Evolutionary conservation across 2,113 vertebrate genomes (phyloP).

Genomic region (Pampusana beccarii): DNA sequence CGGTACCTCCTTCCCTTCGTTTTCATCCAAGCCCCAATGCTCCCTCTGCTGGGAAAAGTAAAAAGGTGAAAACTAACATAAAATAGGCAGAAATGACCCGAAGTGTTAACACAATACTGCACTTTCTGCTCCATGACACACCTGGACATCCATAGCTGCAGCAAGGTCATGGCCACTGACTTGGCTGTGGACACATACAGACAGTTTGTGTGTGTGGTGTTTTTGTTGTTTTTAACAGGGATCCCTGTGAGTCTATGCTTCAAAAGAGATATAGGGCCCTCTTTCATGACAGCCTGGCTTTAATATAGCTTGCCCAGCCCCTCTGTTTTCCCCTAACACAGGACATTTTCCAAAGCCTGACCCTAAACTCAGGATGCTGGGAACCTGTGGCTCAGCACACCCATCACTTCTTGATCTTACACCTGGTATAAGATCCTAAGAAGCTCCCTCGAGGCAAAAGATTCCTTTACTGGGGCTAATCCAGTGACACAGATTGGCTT

Average conservation of each 20-base stretch:
- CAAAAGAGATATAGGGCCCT: not conserved
- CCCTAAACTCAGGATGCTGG: not conserved
- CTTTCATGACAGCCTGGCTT: not conserved
- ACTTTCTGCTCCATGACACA: not conserved
- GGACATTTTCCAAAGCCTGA: not conserved
- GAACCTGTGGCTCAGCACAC: not conserved
- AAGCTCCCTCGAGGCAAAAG: not conserved
- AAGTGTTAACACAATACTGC: fast-evolving
- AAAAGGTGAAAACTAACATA: not conserved
- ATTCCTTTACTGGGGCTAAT: not conserved
- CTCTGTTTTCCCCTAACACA: not conserved
- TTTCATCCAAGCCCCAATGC: not conserved
- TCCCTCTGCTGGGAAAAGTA: conserved; percentile 37
- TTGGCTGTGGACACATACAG: not conserved
- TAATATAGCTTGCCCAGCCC: not conserved
- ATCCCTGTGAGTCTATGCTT: not conserved
- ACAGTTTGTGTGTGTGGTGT: no score
- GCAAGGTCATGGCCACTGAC: not conserved
- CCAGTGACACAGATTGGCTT: not conserved
- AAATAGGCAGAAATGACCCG: not conserved
- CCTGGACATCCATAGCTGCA: not conserved
- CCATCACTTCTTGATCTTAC: not conserved
- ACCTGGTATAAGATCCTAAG: not conserved
- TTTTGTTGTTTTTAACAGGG: not conserved
- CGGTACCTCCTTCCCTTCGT: no score